Conservation (phyloP, 23 tunicate species). For the Corella eumyota region DNA sequence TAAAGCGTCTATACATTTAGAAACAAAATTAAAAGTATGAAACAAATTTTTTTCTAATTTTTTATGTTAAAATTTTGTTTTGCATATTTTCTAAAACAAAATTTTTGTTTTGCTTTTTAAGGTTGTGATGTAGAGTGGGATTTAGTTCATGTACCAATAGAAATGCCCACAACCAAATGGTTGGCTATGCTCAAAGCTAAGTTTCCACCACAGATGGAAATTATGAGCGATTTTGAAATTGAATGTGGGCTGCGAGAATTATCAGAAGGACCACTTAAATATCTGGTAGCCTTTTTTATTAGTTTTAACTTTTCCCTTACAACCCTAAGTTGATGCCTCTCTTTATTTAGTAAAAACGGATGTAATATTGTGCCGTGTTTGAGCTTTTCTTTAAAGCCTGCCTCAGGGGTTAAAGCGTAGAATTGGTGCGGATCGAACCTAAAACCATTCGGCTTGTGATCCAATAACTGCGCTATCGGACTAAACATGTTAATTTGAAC, state of each 20-base stretch:
- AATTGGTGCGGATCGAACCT: no score
- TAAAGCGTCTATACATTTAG: background rate
- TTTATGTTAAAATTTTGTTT: background rate
- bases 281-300: conserved; percentile 51
- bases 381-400: no score
- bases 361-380: no score
- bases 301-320: background rate
- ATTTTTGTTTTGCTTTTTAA: no score
- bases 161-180: conserved; percentile 58
- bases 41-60: no score
- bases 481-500: no score
- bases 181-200: conserved; percentile 68
- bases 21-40: background rate
- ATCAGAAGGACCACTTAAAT: conserved; percentile 59
- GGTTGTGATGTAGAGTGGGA: conserved; percentile 83
- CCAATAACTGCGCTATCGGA: no score
- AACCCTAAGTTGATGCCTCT: no score
- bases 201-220: conserved; percentile 64
- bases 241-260: conserved; percentile 66
- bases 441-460: no score
- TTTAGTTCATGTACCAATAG: conserved; percentile 78
- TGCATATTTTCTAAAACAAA: no score
- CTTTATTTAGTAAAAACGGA: no score
- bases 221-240: conserved; percentile 53
- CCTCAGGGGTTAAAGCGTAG: no score